Evolutionary conservation across 1,140 invertebrate species (phyloP).

Genomic region (Penaeus indicus): DNA sequence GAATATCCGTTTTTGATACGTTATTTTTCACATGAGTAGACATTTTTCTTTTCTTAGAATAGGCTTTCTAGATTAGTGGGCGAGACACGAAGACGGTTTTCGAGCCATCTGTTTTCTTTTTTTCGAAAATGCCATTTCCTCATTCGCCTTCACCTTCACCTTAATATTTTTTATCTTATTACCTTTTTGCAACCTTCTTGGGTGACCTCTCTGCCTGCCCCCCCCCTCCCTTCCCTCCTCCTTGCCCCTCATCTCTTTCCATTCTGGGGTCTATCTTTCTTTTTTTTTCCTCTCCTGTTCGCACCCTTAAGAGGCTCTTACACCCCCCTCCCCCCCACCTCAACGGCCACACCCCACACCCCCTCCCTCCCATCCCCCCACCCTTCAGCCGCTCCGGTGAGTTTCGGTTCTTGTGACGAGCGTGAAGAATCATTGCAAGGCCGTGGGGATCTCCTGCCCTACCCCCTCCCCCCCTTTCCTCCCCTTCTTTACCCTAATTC

Average conservation of each 20-base stretch:
- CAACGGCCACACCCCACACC: neutral
- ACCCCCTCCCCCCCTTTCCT: neutral
- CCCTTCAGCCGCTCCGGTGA: neutral
- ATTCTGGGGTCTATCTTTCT: constrained; percentile 19
- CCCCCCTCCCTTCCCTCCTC: neutral
- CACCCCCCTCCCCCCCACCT: neutral
- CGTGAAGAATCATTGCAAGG: neutral
- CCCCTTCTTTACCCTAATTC: neutral
- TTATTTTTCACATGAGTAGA: too few relatives aligned
- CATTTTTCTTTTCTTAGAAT: too few relatives aligned
- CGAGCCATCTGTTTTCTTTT: too few relatives aligned
- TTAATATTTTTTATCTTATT: too few relatives aligned
- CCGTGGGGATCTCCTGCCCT: constrained; percentile 2
- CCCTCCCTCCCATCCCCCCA: neutral
- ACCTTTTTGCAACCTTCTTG: neutral
- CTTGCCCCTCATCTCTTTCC: neutral
- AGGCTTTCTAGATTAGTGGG: too few relatives aligned
- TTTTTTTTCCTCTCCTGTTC: neutral
- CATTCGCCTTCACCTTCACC: too few relatives aligned
- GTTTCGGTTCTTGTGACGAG: neutral
- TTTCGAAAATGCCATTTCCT: too few relatives aligned
- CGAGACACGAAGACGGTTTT: too few relatives aligned
- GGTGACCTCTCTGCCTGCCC: neutral
- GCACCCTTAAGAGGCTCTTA: neutral
- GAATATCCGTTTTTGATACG: too few relatives aligned